Evolutionary conservation across 2,797 vertebrate species (phyloP).

Genomic region (Anabas testudineus): DNA sequence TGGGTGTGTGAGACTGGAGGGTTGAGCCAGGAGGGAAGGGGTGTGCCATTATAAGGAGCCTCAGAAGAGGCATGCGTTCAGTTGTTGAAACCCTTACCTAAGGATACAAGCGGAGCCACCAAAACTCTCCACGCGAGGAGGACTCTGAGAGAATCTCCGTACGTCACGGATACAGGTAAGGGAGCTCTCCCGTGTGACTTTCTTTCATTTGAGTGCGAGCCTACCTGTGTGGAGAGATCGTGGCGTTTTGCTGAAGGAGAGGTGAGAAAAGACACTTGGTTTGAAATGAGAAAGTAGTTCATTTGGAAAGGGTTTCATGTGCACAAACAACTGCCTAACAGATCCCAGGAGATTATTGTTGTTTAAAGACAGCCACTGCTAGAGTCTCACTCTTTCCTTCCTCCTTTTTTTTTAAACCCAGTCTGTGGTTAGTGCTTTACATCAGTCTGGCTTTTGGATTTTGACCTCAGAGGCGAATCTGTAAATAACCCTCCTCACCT

Average conservation of each 20-base stretch:
- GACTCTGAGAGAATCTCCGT: constrained; percentile 41
- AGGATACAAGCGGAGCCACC: constrained; percentile 78
- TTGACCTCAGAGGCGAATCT: constrained; percentile 31
- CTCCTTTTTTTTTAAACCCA: background rate
- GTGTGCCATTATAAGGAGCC: constrained; percentile 86
- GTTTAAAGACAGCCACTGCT: constrained; percentile 16
- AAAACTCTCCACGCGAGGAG: constrained; percentile 53
- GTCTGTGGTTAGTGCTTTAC: constrained; percentile 1
- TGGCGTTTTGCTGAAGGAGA: background rate
- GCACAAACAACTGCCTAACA: constrained; percentile 16
- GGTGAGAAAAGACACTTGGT: constrained; percentile 6
- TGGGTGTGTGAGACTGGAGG: constrained; percentile 43
- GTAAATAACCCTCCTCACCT: constrained; percentile 51
- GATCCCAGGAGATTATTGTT: constrained; percentile 37
- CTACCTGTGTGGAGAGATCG: constrained; percentile 42
- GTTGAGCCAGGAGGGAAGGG: constrained; percentile 82
- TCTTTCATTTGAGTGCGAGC: background rate
- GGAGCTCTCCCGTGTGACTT: constrained; percentile 36
- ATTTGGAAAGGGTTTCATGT: constrained; percentile 43
- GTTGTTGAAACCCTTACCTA: constrained; percentile 81
- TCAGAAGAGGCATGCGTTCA: constrained; percentile 81
- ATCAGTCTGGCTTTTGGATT: constrained; percentile 29
- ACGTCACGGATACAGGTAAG: constrained; percentile 73
- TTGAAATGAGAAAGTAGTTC: constrained; percentile 25
- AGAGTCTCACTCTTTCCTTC: constrained; percentile 2